Evolutionary conservation across 2,888 invertebrate species (phyloP).

Genomic region (Apamea monoglypha): DNA sequence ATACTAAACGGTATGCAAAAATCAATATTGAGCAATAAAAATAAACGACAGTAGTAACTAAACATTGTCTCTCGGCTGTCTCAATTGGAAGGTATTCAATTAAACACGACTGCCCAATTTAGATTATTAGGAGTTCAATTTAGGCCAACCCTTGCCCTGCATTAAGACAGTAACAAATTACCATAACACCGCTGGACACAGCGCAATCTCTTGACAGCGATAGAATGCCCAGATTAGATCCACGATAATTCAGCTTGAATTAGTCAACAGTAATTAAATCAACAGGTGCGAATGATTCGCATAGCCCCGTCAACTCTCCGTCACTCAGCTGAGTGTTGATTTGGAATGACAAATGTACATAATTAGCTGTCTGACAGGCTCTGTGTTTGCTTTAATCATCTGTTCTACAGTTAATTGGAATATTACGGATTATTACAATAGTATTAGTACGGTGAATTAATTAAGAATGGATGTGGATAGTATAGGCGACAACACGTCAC

Average conservation of each 20-base stretch:
- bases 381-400: constrained; percentile 44
- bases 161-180: constrained; percentile 13
- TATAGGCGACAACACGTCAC: not conserved
- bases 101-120: not conserved
- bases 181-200: constrained; percentile 1
- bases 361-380: constrained; percentile 45
- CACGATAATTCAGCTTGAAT: constrained; percentile 35
- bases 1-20: not conserved
- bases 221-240: constrained; percentile 25
- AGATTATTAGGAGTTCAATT: not conserved
- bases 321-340: constrained; percentile 38
- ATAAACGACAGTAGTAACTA: not conserved
- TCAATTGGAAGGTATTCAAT: constrained; percentile 10
- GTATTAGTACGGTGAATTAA: not conserved
- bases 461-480: not conserved
- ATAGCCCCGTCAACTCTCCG: constrained; percentile 16
- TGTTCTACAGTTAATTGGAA: constrained; percentile 45
- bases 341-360: constrained; percentile 56
- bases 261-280: constrained; percentile 46
- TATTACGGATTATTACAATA: constrained; percentile 16
- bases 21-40: not conserved
- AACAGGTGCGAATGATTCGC: constrained; percentile 47
- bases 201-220: constrained; percentile 24
- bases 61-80: not conserved
- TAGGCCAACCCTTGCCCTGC: not conserved